A percentile compares a stretch with the other conserved stretches of the same genome.
These are phyloP conservation scores for Drosophila prolongata DNA, from an alignment of 2,888 invertebrate species.

Conservation along the genomic window DNA sequence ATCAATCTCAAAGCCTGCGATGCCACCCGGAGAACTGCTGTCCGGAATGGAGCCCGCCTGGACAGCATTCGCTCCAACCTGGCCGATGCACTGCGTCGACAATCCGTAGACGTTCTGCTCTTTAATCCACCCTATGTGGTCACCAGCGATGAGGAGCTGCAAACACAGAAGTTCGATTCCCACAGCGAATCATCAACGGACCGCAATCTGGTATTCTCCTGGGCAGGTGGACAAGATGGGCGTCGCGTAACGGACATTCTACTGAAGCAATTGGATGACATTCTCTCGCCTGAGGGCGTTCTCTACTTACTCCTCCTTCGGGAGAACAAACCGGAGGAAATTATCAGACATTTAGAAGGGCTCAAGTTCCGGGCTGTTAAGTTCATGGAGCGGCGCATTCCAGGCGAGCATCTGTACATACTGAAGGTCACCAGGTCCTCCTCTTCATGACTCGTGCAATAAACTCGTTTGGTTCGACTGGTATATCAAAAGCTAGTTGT, in stretches of 20 bases:
- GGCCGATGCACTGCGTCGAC: conserved; percentile 85
- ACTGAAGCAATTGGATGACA: conserved; percentile 88
- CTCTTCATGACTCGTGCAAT: conserved; percentile 16
- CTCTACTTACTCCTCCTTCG: conserved; percentile 95
- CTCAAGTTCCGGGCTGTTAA: conserved; percentile 87
- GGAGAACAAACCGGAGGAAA: conserved; percentile 93
- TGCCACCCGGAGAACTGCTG: conserved; percentile 88
- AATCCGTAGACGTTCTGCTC: conserved; percentile 92
- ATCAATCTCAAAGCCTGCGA: conserved; percentile 92
- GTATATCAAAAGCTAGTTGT: conserved; percentile 3
- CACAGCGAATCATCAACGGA: conserved; percentile 33
- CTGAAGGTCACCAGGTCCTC: conserved; percentile 87
- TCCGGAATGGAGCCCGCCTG: conserved; percentile 87
- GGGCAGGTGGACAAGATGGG: conserved; percentile 92
- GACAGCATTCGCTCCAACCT: conserved; percentile 89
- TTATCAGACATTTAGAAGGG: conserved; percentile 87
- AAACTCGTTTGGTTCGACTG: conserved; percentile 8
- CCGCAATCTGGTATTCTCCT: conserved; percentile 82
- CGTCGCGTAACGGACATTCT: conserved; percentile 91
- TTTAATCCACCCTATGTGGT: conserved; percentile 99
- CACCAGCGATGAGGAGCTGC: conserved; percentile 91
- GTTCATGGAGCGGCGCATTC: conserved; percentile 90
- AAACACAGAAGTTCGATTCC: conserved; percentile 30
- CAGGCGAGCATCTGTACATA: conserved; percentile 94
- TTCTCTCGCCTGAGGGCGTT: conserved; percentile 90